phyloP scores from a whole-genome alignment of 2,113 vertebrate genomes.

The Lagopus muta region DNA sequence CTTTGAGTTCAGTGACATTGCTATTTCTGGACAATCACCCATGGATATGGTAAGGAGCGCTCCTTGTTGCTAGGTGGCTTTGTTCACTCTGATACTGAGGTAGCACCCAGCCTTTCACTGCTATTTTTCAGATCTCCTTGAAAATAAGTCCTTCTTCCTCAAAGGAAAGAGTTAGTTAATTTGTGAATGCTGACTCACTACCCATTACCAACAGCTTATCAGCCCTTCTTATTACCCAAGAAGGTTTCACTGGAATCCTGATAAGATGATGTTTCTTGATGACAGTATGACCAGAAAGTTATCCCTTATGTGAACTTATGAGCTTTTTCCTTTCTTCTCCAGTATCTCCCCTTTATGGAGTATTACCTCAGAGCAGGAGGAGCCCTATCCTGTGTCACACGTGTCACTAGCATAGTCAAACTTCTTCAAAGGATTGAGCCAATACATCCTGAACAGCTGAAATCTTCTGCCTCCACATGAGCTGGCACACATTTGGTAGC shows the following conservation, averaged over 20 bases:
- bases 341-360: not conserved
- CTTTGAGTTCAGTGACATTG: not conserved
- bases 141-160: not conserved
- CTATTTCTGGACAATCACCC: not conserved
- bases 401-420: not conserved
- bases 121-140: not conserved
- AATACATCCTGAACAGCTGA: not conserved
- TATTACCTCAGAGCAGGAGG: not conserved
- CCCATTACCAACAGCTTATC: not conserved
- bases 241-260: not conserved
- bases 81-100: not conserved
- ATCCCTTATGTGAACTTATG: not conserved
- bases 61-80: not conserved
- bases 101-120: not conserved
- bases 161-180: not conserved
- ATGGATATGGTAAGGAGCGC: accelerated
- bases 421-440: not conserved
- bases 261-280: not conserved
- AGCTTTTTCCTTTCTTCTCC: not conserved
- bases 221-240: not conserved
- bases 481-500: not conserved
- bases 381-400: not conserved
- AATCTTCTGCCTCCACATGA: not conserved
- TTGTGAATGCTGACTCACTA: not conserved
- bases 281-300: not conserved